Conservation (phyloP, 2,113 vertebrate genomes). For the Psilopogon haemacephalus region DNA sequence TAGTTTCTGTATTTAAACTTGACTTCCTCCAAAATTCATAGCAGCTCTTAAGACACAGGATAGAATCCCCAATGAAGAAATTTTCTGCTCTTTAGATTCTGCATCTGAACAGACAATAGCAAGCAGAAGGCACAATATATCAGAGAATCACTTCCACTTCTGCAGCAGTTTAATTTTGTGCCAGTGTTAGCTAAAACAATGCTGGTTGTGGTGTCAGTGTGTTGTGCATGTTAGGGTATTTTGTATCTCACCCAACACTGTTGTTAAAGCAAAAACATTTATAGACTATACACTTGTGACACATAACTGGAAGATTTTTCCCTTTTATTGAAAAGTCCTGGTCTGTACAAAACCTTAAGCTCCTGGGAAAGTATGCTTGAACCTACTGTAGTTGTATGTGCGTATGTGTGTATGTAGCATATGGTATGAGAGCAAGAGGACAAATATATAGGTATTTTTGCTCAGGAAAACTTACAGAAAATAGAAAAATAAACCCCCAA, state of each 20-base stretch:
- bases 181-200: not conserved
- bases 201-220: not conserved
- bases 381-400: not conserved
- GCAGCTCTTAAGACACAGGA: not conserved
- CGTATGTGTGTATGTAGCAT: no score
- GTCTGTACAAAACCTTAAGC: not conserved
- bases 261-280: not conserved
- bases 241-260: not conserved
- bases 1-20: not conserved
- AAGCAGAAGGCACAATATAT: not conserved
- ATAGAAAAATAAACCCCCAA: not conserved
- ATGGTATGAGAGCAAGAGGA: not conserved
- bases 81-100: not conserved
- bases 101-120: not conserved
- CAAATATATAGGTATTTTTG: not conserved
- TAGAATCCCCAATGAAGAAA: not conserved
- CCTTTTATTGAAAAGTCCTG: not conserved
- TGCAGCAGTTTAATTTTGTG: not conserved
- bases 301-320: not conserved
- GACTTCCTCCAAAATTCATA: not conserved
- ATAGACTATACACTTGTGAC: not conserved
- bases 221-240: not conserved
- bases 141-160: not conserved
- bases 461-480: not conserved
- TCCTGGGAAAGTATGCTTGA: not conserved